Conservation (phyloP, 2,888 invertebrate genomes). For the Yponomeuta cagnagella region DNA sequence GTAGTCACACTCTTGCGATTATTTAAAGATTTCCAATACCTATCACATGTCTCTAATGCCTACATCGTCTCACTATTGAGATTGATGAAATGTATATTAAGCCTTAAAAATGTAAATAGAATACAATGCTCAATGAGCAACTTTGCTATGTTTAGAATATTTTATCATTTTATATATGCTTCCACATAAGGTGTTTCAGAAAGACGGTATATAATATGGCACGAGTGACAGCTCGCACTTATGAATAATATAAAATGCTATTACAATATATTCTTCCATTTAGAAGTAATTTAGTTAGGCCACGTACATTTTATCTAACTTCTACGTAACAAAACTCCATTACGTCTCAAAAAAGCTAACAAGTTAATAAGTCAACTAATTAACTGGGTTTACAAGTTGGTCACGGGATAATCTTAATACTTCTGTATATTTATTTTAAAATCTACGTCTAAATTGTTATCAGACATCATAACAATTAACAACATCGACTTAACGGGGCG, state of each 20-base stretch:
- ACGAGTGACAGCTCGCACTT: neutral
- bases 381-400: neutral
- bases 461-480: neutral
- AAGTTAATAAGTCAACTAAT: neutral
- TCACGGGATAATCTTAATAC: neutral
- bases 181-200: neutral
- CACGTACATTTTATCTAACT: neutral
- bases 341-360: neutral
- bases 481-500: neutral
- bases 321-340: neutral
- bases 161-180: neutral
- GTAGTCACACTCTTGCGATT: neutral
- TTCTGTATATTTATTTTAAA: neutral
- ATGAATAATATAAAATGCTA: neutral
- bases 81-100: neutral
- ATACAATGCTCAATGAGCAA: neutral
- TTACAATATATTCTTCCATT: no score
- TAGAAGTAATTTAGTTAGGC: neutral
- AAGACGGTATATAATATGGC: neutral
- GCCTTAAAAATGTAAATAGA: neutral
- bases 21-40: neutral
- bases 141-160: neutral
- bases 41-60: neutral
- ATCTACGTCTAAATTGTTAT: neutral
- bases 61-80: neutral